phyloP scores from a whole-genome alignment of 2,888 invertebrate species.

The Sussaba pulchella region DNA sequence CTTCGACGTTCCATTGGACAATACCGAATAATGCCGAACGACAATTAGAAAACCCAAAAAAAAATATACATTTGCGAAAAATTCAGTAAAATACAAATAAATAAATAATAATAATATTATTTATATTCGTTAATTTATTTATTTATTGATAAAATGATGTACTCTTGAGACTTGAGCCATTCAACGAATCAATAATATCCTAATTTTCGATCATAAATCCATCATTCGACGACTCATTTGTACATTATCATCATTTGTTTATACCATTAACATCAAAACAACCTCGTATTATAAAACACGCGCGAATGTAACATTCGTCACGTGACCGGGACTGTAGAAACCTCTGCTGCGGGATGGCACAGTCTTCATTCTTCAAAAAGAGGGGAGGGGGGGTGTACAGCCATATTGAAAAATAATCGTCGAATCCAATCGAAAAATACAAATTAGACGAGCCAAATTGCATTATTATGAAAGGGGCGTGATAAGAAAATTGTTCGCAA shows the following conservation, averaged over 20 bases:
- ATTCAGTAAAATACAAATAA: too few relatives aligned
- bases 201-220: not conserved
- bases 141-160: not conserved
- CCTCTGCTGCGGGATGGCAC: conserved; percentile 48
- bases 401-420: conserved; percentile 39
- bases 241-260: conserved; percentile 21
- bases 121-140: too few relatives aligned
- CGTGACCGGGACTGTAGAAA: conserved; percentile 55
- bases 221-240: not conserved
- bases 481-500: conserved; percentile 76
- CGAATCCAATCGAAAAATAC: conserved; percentile 26
- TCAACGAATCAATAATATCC: not conserved
- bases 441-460: conserved; percentile 70
- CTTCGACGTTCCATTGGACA: not conserved
- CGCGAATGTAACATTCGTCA: conserved; percentile 66
- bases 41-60: conserved; percentile 26
- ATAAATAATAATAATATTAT: too few relatives aligned
- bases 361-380: conserved; percentile 44
- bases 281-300: conserved; percentile 38
- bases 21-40: not conserved
- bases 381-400: too few relatives aligned
- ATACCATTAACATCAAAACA: conserved; percentile 16
- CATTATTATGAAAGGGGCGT: conserved; percentile 79
- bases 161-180: not conserved
- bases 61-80: not conserved